phyloP scores from a whole-genome alignment of 2,888 invertebrate genomes.

The Altica lythri region DNA sequence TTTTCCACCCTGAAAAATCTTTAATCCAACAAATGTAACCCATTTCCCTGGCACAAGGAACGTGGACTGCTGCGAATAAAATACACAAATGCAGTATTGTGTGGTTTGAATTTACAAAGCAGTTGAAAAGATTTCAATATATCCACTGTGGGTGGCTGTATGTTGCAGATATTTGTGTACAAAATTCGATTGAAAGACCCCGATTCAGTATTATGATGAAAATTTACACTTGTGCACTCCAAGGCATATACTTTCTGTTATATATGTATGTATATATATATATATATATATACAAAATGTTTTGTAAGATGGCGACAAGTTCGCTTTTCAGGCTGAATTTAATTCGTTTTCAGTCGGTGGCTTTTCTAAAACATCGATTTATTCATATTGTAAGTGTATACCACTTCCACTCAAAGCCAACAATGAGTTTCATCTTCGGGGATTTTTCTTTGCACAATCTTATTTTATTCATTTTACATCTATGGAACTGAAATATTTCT shows the following conservation, averaged over 20 bases:
- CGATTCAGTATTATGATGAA: constrained; percentile 58
- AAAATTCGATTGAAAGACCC: constrained; percentile 57
- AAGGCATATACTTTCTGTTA: constrained; percentile 54
- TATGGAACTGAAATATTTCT: too few relatives aligned
- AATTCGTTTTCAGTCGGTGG: constrained; percentile 50
- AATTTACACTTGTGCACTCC: constrained; percentile 60
- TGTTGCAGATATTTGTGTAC: constrained; percentile 57
- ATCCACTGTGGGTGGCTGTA: constrained; percentile 53
- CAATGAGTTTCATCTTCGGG: constrained; percentile 20
- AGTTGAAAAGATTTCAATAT: constrained; percentile 59
- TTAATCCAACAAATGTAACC: constrained; percentile 57
- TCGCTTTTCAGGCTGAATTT: constrained; percentile 52
- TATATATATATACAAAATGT: constrained; percentile 39
- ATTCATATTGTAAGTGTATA: constrained; percentile 34
- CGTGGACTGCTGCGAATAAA: constrained; percentile 56
- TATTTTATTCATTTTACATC: constrained; percentile 12
- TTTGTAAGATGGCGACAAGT: constrained; percentile 38
- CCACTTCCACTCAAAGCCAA: constrained; percentile 24
- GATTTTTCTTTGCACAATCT: constrained; percentile 19
- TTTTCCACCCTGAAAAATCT: constrained; percentile 52
- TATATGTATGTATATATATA: constrained; percentile 25
- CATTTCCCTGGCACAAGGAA: constrained; percentile 53
- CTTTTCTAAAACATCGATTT: constrained; percentile 38
- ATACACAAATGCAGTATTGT: constrained; percentile 57
- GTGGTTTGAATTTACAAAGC: constrained; percentile 59